phyloP scores from a whole-genome alignment of 2,888 invertebrate species.

The Pantelozetes paolii region DNA sequence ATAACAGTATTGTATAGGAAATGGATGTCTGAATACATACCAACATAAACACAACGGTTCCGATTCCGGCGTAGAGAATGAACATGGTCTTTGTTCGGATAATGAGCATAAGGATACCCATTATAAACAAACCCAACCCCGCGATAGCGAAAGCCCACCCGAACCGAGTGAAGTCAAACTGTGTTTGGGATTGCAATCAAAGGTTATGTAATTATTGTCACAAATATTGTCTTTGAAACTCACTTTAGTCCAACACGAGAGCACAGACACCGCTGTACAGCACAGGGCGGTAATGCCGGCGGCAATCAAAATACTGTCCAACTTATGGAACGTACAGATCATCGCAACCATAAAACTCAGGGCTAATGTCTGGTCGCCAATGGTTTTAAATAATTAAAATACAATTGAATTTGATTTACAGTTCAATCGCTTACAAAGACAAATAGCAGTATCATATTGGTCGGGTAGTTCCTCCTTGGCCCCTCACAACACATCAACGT shows the following conservation, averaged over 20 bases:
- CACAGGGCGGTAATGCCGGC: slow-evolving; percentile 22
- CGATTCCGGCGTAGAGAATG: slow-evolving; percentile 24
- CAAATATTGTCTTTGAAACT: neutral
- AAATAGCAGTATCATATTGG: slow-evolving; percentile 41
- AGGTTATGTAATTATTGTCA: neutral
- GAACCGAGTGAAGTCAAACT: slow-evolving; percentile 34
- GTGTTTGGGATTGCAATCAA: neutral
- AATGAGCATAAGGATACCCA: slow-evolving; percentile 22
- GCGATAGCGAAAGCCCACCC: neutral
- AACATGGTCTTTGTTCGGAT: neutral
- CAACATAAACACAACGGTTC: slow-evolving; percentile 19
- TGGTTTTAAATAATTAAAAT: too few relatives aligned
- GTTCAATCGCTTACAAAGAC: slow-evolving; percentile 33
- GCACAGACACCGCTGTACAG: slow-evolving; percentile 22
- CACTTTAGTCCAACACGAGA: slow-evolving; percentile 26
- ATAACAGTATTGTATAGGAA: neutral
- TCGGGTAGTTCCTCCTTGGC: slow-evolving; percentile 40
- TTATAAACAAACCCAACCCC: neutral
- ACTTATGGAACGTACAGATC: slow-evolving; percentile 21
- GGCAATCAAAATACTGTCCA: slow-evolving; percentile 13
- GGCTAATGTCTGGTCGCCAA: slow-evolving; percentile 5
- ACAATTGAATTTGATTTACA: too few relatives aligned
- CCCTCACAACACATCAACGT: slow-evolving; percentile 42
- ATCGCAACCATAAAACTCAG: slow-evolving; percentile 22
- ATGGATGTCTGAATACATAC: neutral